phyloP scores from a whole-genome alignment of 2,888 invertebrate genomes.

The Tetropium fuscum region DNA sequence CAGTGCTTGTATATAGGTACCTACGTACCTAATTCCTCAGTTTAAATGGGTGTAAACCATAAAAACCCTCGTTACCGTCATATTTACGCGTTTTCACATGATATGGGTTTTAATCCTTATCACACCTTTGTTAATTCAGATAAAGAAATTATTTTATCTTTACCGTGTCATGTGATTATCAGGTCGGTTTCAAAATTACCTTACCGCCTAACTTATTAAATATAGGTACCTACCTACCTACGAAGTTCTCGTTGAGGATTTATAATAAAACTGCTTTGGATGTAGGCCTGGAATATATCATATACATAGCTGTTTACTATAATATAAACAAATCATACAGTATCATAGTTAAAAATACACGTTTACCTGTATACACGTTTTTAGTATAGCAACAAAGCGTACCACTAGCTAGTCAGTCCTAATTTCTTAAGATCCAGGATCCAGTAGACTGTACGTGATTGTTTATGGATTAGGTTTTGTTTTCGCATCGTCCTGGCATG shows the following conservation, averaged over 20 bases:
- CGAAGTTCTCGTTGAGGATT: no score
- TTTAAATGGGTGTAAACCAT: background rate
- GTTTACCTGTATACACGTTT: conserved; percentile 8
- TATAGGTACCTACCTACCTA: no score
- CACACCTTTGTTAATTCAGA: conserved; percentile 16
- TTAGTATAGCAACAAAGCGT: no score
- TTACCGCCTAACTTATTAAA: no score
- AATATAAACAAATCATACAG: conserved; percentile 24
- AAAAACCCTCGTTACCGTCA: background rate
- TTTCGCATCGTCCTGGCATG: no score
- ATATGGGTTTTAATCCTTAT: conserved; percentile 11
- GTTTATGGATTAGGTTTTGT: no score
- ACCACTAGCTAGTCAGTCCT: no score
- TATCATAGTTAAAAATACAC: conserved; percentile 22
- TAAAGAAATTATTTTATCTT: conserved; percentile 16
- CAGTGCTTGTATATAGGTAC: conserved; percentile 17
- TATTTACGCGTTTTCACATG: conserved; percentile 16
- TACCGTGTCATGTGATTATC: conserved; percentile 11
- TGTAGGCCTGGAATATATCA: conserved; percentile 5
- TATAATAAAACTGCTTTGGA: background rate
- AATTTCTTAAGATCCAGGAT: no score
- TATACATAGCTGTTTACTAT: background rate
- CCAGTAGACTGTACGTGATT: no score
- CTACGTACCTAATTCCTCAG: background rate
- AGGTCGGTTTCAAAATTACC: background rate